Conservation (phyloP, 2,113 vertebrate species). For the Megaceryle torquata region DNA sequence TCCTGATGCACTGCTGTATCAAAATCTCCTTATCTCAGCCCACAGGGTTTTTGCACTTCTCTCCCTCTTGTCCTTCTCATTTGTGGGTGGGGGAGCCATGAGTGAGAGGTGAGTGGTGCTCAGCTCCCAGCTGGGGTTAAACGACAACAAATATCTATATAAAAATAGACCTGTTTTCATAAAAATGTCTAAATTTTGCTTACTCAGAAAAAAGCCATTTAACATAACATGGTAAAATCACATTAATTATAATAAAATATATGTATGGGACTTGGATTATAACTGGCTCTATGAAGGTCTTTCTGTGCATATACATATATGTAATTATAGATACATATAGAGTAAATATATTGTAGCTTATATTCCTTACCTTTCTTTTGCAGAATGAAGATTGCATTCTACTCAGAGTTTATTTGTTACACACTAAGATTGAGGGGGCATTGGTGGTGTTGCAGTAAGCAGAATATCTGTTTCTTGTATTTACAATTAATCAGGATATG, state of each 20-base stretch:
- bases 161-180: background rate
- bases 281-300: background rate
- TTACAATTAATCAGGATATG: background rate
- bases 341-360: background rate
- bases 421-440: background rate
- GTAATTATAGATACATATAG: background rate
- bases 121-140: no score
- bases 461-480: background rate
- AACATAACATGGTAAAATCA: background rate
- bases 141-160: no score
- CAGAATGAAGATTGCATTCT: background rate
- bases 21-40: no score
- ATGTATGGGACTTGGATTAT: background rate
- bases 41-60: no score
- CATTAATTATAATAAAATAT: background rate
- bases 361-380: background rate
- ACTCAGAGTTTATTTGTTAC: background rate
- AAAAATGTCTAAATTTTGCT: background rate
- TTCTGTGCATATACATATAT: background rate
- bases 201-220: background rate
- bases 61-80: no score
- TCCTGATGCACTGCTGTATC: no score
- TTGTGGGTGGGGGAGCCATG: no score
- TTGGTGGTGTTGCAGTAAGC: background rate
- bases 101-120: no score